phyloP scores from a whole-genome alignment of 2,113 vertebrate genomes.

The Herpailurus yagouaroundi region DNA sequence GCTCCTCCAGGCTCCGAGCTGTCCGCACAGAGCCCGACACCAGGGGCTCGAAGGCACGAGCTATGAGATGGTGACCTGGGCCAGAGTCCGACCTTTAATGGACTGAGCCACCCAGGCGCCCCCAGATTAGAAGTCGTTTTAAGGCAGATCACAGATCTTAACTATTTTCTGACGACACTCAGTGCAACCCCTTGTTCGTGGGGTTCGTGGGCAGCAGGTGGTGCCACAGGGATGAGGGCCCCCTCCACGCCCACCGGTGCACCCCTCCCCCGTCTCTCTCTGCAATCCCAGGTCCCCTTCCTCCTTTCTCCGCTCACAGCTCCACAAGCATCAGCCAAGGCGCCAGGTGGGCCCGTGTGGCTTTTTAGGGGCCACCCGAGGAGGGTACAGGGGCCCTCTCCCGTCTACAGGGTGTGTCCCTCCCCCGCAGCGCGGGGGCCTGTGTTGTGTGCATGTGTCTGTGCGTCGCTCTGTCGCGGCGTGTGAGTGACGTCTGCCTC shows the following conservation, averaged over 20 bases:
- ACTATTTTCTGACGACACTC: neutral
- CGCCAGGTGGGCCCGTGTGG: neutral
- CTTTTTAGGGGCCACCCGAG: neutral
- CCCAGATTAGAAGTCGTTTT: neutral
- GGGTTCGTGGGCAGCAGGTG: neutral
- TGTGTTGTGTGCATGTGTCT: neutral
- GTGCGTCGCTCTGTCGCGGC: neutral
- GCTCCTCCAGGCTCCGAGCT: too few species aligned
- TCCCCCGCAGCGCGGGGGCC: neutral
- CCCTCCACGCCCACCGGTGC: neutral
- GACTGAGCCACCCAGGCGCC: too few species aligned
- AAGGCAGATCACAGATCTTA: neutral
- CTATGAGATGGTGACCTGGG: too few species aligned
- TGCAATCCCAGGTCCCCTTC: neutral
- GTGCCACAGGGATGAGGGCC: neutral
- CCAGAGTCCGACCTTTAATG: too few species aligned
- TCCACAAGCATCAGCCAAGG: neutral
- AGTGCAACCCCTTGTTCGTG: neutral
- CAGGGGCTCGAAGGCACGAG: too few species aligned
- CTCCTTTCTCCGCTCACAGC: neutral
- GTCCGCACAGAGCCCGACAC: too few species aligned
- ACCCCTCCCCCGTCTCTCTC: neutral
- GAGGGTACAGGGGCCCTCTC: too few species aligned
- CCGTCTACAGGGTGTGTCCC: rapidly evolving
- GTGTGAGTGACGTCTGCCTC: neutral